Base-by-base conservation (phyloP, 2,888 invertebrate species). In the Perizoma affinitatum region DNA sequence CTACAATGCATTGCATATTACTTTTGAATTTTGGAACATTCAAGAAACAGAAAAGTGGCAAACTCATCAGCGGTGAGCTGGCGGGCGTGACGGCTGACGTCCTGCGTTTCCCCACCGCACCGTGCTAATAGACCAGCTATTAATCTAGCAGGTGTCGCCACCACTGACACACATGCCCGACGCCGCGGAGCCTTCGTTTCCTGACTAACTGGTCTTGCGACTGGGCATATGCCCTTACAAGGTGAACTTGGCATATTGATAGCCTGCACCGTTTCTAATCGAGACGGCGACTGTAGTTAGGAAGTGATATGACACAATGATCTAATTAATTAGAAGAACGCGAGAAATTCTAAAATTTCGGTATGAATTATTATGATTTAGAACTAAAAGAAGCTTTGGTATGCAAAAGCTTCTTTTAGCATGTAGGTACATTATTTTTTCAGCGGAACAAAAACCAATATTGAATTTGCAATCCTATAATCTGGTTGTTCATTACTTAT, bases 91-190 rank as follows among this genome's bases (percentile, higher is more conserved):
- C 48, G 38, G 54, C 42, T 47, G 52, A 56, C 61, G 53, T 53
- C 49, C 36, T 11, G 38, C 40, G 40, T 49, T 38, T 38, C 53
- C 46, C 44, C 62, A 38, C 58, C 52, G 58, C 62, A 38, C 58
- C 52, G 58, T 57, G 54, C 48, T 50, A 63, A 55, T 67, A 57
- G 70, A 58, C 65, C 42, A 55, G 67, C 71, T 60, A 68, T 63
- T 52, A 65, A 63, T 51, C 62, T 42, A 66, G 68, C 67, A 67
- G 52, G 72, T 71, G 64, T 63, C 52, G 57, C 69, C 70, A 66
- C 54, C 58, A 68, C 67, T 78, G 76, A 75, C 78, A 77, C 51
- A 78, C 70, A 76, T 76, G 69, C 51, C 45, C 48, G 48, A 43
- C 54, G 44, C 11, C 7, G 44, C 44, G 36, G 11, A 44, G 60